Percentiles rank a stretch among this genome's conserved stretches.
These are phyloP conservation scores for Neoniphon sammara DNA, from an alignment of 2,797 vertebrate genomes.

Conservation along the genomic window DNA sequence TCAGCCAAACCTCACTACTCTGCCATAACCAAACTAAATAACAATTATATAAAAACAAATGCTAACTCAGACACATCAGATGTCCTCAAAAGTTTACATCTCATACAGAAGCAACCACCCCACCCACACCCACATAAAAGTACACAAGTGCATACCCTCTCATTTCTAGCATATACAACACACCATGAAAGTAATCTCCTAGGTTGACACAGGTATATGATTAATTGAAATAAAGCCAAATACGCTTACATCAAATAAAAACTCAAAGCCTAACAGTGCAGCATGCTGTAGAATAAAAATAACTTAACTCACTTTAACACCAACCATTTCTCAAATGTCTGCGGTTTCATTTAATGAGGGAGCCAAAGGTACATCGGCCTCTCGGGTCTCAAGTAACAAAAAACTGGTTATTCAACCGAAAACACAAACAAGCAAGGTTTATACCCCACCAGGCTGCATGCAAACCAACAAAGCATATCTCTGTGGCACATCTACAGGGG, in stretches of 20 bases:
- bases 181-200: not conserved
- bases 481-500: constrained; percentile 30
- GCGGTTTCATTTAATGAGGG: constrained; percentile 51
- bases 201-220: too few species aligned
- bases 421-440: constrained; percentile 30
- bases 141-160: not conserved
- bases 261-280: too few species aligned
- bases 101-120: not conserved
- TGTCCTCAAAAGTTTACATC: not conserved
- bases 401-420: constrained; percentile 61
- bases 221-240: too few species aligned
- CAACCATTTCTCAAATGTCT: constrained; percentile 19
- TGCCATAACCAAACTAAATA: too few species aligned
- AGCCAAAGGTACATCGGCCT: constrained; percentile 48
- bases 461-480: constrained; percentile 29
- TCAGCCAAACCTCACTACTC: too few species aligned
- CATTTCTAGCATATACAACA: constrained; percentile 28
- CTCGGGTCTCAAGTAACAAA: constrained; percentile 62
- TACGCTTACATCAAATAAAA: too few species aligned
- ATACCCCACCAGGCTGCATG: constrained; percentile 8
- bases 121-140: not conserved
- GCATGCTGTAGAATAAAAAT: too few species aligned
- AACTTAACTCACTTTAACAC: not conserved
- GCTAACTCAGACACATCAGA: too few species aligned
- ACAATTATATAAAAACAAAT: too few species aligned